Base-by-base conservation (phyloP, 2,797 vertebrate genomes). In the Lepilemur ruficaudatus region DNA sequence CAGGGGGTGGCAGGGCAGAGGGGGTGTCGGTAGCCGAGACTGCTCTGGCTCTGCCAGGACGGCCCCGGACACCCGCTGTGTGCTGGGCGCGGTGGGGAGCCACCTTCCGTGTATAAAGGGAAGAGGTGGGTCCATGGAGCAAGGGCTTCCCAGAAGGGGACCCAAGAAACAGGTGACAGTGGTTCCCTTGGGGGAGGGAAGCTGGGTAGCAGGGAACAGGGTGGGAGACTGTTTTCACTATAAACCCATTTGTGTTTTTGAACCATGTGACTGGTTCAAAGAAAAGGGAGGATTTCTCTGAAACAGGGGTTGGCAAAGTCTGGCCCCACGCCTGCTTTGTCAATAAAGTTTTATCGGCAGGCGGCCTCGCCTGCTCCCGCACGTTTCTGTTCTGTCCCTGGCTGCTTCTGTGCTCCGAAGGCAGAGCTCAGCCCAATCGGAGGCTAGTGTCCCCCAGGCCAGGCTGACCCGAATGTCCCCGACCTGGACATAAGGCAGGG, bases 121-220 rank as follows among this genome's bases (percentile, higher is more conserved):
- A 30, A 25, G 20, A 38, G 46, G 11, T 4, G 25, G 25, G 46
- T 12, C 4, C 46, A 5, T 0, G 0, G 30, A 15, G 4, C 0
- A 0, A 12, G 1, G 38, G 72, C 63, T 65, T 55, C 23, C 43
- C 8, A 38, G 48, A 48, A 69, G 30, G 48, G 67, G n/a, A 12
- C 13, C 48, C 72, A 1, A 17, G 20, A 38, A 32, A 12, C 61
- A 0, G 25, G 20, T 7, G 38, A n/a, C 20, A 50, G 41, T 14
- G 48, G 32, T 17, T 55, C n/a, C 4, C 50, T 86, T 4, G 8
- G 25, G 50, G 25, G 65, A 70, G 8, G 11, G 41, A 38, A 17
- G 30, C 6, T 1, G 32, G 23, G 32, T 13, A 30, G 35, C 35
- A n/a, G 52, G 38, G 72, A 41, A 9, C 1, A 25, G 83, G 32